Evolutionary conservation across 2,113 vertebrate species (phyloP).

Genomic region (Aegithalos caudatus): DNA sequence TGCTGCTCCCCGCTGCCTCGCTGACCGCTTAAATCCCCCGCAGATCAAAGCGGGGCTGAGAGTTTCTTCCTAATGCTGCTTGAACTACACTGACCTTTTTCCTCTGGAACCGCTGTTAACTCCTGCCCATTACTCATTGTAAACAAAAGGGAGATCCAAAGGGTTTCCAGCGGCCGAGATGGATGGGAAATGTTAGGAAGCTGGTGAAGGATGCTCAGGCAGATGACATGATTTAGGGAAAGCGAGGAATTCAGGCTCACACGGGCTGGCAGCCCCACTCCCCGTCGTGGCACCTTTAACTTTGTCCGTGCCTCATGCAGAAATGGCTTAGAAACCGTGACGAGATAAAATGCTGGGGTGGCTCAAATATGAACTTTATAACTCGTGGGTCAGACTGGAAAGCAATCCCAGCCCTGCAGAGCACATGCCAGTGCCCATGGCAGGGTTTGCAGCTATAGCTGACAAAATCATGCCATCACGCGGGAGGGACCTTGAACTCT

Average conservation of each 20-base stretch:
- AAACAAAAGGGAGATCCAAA: slow-evolving; percentile 67
- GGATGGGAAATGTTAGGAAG: slow-evolving; percentile 56
- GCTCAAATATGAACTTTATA: neutral
- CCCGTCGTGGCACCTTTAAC: neutral
- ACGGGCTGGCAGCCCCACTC: neutral
- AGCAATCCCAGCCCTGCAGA: neutral
- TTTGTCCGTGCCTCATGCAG: rapidly evolving
- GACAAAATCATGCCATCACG: neutral
- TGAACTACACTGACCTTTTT: slow-evolving; percentile 17
- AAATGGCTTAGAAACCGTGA: neutral
- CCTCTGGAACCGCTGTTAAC: slow-evolving; percentile 13
- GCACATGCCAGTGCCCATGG: neutral
- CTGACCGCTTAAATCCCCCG: slow-evolving; percentile 19
- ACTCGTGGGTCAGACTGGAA: neutral
- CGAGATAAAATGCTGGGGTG: neutral
- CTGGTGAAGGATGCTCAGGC: slow-evolving; percentile 51
- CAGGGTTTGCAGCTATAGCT: neutral
- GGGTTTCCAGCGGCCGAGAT: slow-evolving; percentile 42
- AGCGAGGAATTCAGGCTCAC: neutral
- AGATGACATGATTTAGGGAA: slow-evolving; percentile 54
- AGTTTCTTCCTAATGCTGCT: slow-evolving; percentile 29
- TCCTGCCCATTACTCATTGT: slow-evolving; percentile 33
- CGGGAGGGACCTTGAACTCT: slow-evolving; percentile 15
- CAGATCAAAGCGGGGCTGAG: slow-evolving; percentile 47
- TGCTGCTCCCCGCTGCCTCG: slow-evolving; percentile 24